A percentile compares a stretch with the other conserved stretches of the same genome.
phyloP scores from a whole-genome alignment of 2,888 invertebrate genomes.

The Fissipunctia ypsillon region DNA sequence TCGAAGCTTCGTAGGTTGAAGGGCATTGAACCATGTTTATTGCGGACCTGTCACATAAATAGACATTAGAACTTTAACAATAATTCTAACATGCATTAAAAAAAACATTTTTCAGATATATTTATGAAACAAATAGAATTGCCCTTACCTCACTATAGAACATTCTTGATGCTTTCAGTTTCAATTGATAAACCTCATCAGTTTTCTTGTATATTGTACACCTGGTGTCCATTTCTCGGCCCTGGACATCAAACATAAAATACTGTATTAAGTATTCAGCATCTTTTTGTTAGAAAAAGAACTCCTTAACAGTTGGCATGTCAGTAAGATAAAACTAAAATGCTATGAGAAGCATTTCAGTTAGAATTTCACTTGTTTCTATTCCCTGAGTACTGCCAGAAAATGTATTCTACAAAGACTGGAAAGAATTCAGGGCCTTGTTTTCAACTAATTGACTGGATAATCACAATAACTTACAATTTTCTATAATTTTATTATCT shows the following conservation, averaged over 20 bases:
- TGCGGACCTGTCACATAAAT: slow-evolving; percentile 91
- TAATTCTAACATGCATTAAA: background rate
- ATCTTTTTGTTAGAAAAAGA: background rate
- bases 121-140: background rate
- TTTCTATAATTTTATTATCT: background rate
- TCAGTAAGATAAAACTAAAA: slow-evolving; percentile 77
- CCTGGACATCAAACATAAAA: slow-evolving; percentile 88
- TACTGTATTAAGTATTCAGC: background rate
- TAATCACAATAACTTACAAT: background rate
- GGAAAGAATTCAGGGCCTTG: slow-evolving; percentile 82
- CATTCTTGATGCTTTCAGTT: slow-evolving; percentile 98
- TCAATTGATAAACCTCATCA: slow-evolving; percentile 98
- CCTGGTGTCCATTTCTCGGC: slow-evolving; percentile 97
- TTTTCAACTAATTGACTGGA: background rate
- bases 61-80: background rate
- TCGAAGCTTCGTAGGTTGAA: slow-evolving; percentile 98
- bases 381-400: slow-evolving; percentile 83
- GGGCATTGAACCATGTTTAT: slow-evolving; percentile 98
- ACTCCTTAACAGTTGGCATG: slow-evolving; percentile 53
- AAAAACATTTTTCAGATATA: background rate
- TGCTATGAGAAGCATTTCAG: slow-evolving; percentile 68
- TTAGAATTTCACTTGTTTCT: slow-evolving; percentile 74
- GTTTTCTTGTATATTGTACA: slow-evolving; percentile 99
- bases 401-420: slow-evolving; percentile 66
- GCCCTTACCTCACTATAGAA: slow-evolving; percentile 94